phyloP scores from a whole-genome alignment of 2,113 vertebrate genomes.

The Alosa alosa region DNA sequence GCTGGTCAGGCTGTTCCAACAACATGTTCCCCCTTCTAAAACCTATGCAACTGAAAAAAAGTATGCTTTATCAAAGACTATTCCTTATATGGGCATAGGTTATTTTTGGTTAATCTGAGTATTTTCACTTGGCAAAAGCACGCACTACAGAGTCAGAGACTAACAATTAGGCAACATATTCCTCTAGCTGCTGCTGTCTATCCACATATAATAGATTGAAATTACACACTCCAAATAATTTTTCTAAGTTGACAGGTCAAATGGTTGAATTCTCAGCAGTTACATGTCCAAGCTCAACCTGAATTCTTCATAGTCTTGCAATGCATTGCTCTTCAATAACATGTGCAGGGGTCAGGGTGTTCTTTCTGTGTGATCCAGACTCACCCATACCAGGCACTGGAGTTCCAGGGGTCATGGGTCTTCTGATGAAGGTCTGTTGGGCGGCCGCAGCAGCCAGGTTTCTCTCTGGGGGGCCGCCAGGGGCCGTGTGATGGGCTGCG shows the following conservation, averaged over 20 bases:
- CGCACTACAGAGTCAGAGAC: neutral
- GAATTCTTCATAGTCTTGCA: neutral
- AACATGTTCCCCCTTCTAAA: neutral
- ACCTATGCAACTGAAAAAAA: neutral
- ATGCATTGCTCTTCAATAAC: neutral
- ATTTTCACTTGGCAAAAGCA: neutral
- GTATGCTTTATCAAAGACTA: neutral
- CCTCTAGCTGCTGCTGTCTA: no score
- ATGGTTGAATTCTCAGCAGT: neutral
- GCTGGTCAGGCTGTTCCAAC: neutral
- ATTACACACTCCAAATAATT: neutral
- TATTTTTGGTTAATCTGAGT: neutral
- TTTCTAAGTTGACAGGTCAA: neutral
- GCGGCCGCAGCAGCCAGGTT: conserved; percentile 67
- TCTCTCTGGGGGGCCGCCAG: conserved; percentile 87
- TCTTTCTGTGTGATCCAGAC: conserved; percentile 79
- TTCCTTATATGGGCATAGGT: neutral
- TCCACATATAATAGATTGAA: neutral
- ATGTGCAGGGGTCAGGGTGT: neutral
- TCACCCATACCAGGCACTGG: conserved; percentile 90
- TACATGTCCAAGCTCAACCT: neutral
- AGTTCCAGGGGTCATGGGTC: conserved; percentile 84
- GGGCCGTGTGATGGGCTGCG: conserved; percentile 77
- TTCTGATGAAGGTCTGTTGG: conserved; percentile 83
- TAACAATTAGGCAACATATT: neutral